Evolutionary conservation across 2,888 invertebrate genomes (phyloP).

Genomic region (Odontocerum albicorne): DNA sequence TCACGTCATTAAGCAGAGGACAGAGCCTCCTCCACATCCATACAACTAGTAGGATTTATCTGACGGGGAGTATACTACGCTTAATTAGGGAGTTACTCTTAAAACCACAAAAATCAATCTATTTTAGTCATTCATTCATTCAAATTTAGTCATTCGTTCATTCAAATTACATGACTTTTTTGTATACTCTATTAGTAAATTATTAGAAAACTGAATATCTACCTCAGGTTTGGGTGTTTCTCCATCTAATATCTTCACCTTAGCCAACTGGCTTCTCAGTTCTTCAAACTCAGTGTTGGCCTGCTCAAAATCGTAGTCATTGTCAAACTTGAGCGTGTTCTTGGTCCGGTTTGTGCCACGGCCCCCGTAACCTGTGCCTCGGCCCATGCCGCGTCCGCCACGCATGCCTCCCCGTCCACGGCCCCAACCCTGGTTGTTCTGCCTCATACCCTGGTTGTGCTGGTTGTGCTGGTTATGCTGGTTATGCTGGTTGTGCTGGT

Average conservation of each 20-base stretch:
- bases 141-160: too few relatives aligned
- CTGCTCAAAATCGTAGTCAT: constrained; percentile 98
- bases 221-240: constrained; percentile 54
- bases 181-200: too few relatives aligned
- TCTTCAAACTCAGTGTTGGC: constrained; percentile 98
- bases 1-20: too few relatives aligned
- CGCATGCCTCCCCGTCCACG: constrained; percentile 50
- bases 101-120: too few relatives aligned
- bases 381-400: constrained; percentile 50
- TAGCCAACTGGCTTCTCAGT: constrained; percentile 80
- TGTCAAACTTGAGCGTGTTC: constrained; percentile 87
- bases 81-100: too few relatives aligned
- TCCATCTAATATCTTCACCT: constrained; percentile 74
- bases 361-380: constrained; percentile 49
- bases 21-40: too few relatives aligned
- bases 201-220: too few relatives aligned
- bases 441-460: constrained; percentile 40
- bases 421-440: constrained; percentile 50
- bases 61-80: too few relatives aligned
- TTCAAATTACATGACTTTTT: too few relatives aligned
- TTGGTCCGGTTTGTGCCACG: constrained; percentile 49
- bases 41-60: too few relatives aligned
- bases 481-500: constrained; percentile 43
- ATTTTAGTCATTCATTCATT: too few relatives aligned
- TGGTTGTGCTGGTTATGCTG: constrained; percentile 40